Percentiles rank a stretch among this genome's conserved stretches.
Evolutionary conservation across 1,140 invertebrate species (phyloP).

Genomic region (Drosophila triauraria): DNA sequence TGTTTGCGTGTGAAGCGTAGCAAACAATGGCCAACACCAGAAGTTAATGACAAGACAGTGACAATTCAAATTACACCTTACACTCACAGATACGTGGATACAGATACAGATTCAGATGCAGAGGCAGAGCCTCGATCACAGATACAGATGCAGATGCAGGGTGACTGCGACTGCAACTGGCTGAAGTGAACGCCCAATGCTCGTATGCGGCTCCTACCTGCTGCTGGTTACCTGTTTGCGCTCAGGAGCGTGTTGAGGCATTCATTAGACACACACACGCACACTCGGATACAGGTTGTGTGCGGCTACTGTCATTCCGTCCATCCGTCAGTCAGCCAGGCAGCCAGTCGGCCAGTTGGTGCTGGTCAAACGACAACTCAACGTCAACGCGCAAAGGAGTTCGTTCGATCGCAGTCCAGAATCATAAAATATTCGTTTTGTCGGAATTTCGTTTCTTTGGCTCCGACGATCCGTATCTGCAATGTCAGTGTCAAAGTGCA

Average conservation of each 20-base stretch:
- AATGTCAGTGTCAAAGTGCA: slow-evolving; percentile 76
- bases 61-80: slow-evolving; percentile 79
- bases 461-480: slow-evolving; percentile 65
- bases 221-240: slow-evolving; percentile 68
- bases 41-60: slow-evolving; percentile 84
- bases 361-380: slow-evolving; percentile 67
- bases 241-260: slow-evolving; percentile 74
- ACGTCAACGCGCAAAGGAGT: slow-evolving; percentile 72
- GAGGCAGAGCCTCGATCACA: neutral
- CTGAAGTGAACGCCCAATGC: slow-evolving; percentile 76
- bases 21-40: slow-evolving; percentile 81
- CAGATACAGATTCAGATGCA: slow-evolving; percentile 29
- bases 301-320: slow-evolving; percentile 61
- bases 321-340: slow-evolving; percentile 35
- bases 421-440: slow-evolving; percentile 35
- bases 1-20: slow-evolving; percentile 79
- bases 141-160: slow-evolving; percentile 21
- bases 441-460: slow-evolving; percentile 29
- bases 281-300: slow-evolving; percentile 30
- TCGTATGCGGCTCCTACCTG: slow-evolving; percentile 55
- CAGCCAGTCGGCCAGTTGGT: slow-evolving; percentile 33
- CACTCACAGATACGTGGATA: slow-evolving; percentile 13
- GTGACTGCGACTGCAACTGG: slow-evolving; percentile 45
- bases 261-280: slow-evolving; percentile 67
- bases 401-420: slow-evolving; percentile 38